Percentiles rank a stretch among this genome's conserved stretches.
phyloP scores from a whole-genome alignment of 2,888 invertebrate species.

The Aelia acuminata region DNA sequence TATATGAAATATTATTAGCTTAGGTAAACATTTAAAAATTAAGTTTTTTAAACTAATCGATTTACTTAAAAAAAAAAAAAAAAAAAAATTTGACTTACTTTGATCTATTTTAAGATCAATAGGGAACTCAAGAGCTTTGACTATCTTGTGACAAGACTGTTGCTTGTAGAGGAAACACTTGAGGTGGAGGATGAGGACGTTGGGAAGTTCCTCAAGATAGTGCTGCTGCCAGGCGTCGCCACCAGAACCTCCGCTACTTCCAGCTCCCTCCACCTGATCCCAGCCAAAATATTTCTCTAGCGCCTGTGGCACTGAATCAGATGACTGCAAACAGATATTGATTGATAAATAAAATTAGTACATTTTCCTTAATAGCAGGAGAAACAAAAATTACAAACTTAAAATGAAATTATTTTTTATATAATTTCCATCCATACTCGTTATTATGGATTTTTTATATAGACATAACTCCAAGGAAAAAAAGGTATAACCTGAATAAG shows the following conservation, averaged over 20 bases:
- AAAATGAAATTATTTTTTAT: no score
- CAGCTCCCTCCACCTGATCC: conserved; percentile 64
- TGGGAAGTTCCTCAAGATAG: conserved; percentile 89
- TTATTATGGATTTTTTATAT: no score
- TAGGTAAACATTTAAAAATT: no score
- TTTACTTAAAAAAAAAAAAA: conserved; percentile 60
- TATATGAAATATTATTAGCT: no score
- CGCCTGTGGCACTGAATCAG: conserved; percentile 87
- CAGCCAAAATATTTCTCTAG: conserved; percentile 84
- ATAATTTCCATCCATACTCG: no score
- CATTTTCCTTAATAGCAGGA: no score
- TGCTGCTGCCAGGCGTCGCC: conserved; percentile 93
- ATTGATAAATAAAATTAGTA: background rate
- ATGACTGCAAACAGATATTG: conserved; percentile 75
- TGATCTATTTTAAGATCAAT: conserved; percentile 91
- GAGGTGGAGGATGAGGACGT: conserved; percentile 90
- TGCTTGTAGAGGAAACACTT: conserved; percentile 93
- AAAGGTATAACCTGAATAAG: no score
- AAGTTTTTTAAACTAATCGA: no score
- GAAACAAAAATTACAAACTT: no score
- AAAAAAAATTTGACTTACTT: conserved; percentile 74
- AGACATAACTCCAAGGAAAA: no score
- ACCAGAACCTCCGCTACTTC: conserved; percentile 69
- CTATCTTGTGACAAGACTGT: conserved; percentile 91
- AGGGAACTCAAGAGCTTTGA: conserved; percentile 91